Evolutionary conservation across 2,888 invertebrate species (phyloP), one percentile per base, ranked within the genome.

Genomic region (Cheilosia impressa): DNA sequence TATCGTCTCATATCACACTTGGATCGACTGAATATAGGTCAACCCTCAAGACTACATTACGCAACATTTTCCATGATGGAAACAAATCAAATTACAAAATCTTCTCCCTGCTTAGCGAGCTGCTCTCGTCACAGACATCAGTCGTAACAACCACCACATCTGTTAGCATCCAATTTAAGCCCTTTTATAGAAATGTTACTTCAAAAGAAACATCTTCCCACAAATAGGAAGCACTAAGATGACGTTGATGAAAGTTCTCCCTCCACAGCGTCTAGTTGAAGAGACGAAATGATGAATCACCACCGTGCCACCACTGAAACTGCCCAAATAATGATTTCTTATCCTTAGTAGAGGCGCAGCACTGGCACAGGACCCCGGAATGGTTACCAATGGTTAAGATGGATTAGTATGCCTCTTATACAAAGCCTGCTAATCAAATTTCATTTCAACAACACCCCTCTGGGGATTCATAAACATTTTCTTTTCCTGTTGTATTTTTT

Each of bases 401-500:
- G 83, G 83, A 83, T 83, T 76, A 85, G 80, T 80, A 53, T 85
- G 76, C 62, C 81, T 81, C 66, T 72, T 85, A 72, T 76, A 76
- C 66, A 76, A 81, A 85, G 81, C 81, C 81, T 77, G 66, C 85
- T 83, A 83, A 83, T 83, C 81, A 80, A 85, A 85, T 80, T 85
- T 80, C 80, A 80, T 85, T 85, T 80, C 80, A 85, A 76, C 84
- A 85, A 76, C 72, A 83, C 78, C 69, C 68, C 85, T 81, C 85
- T 27, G 50, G 85, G 72, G 85, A 81, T 81, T 77, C 76, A 77
- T 85, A 85, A 72, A 66, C 50, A 73, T 78, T 73, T 57, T 63
- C 50, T 71, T 50, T 58, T 50, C 2, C 50, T 47, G 41, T 57
- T 55, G 22, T 52, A 7, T 27, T 27, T 27, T 27, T 27, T 22